Conservation (phyloP, 2,113 vertebrate species). For the Mugil cephalus region DNA sequence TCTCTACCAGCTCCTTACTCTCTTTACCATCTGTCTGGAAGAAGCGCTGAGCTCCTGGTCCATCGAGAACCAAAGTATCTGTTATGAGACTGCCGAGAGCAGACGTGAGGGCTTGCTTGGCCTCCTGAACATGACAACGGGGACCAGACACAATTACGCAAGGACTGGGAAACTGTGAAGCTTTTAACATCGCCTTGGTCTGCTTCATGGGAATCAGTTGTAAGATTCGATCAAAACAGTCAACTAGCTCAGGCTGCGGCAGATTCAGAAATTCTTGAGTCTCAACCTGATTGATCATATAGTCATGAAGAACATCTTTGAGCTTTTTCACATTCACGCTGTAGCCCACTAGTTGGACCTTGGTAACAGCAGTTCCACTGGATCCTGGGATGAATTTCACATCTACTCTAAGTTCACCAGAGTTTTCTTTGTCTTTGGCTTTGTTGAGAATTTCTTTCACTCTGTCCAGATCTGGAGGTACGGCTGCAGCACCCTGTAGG, state of each 20-base stretch:
- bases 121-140: slow-evolving; percentile 30
- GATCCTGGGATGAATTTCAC: slow-evolving; percentile 42
- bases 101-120: slow-evolving; percentile 5
- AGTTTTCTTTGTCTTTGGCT: slow-evolving; percentile 49
- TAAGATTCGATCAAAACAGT: slow-evolving; percentile 59
- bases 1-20: slow-evolving; percentile 50
- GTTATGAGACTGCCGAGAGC: slow-evolving; percentile 32
- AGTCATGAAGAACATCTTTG: slow-evolving; percentile 55
- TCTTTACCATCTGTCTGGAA: slow-evolving; percentile 60
- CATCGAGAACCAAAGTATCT: slow-evolving; percentile 46
- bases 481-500: slow-evolving; percentile 43
- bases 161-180: slow-evolving; percentile 28
- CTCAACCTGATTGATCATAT: slow-evolving; percentile 51
- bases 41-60: slow-evolving; percentile 62
- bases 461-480: slow-evolving; percentile 15
- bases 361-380: background rate
- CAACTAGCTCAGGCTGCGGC: slow-evolving; percentile 49
- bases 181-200: slow-evolving; percentile 33
- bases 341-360: slow-evolving; percentile 67
- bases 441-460: slow-evolving; percentile 56
- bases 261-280: slow-evolving; percentile 50
- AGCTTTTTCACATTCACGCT: slow-evolving; percentile 58
- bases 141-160: slow-evolving; percentile 69
- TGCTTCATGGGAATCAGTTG: slow-evolving; percentile 39
- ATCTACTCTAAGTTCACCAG: slow-evolving; percentile 27